Base-by-base conservation (phyloP, 2,797 vertebrate species). In the Cryptoblepharus egeriae region DNA sequence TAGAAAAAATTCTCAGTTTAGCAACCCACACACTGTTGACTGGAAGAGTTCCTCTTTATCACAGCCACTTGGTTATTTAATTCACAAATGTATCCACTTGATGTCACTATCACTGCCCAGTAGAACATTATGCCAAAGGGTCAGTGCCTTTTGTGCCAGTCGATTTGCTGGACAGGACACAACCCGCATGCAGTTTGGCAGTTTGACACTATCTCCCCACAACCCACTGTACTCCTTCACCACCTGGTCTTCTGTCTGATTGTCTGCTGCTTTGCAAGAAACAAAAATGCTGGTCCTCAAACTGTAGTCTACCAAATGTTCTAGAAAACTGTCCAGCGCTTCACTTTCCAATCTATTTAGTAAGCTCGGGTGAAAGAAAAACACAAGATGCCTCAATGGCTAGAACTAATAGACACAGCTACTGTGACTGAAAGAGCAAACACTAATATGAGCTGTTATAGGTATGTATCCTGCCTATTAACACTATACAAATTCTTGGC, bases 41-140 rank as follows among this genome's bases (percentile, higher is more conserved):
- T 88, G 24, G 69, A 84, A 60, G 76, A 76, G 75, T 61, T 90
- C 67, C 87, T 10, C 0, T 85, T 52, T 76, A 85, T 65, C 78
- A 79, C 74, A 81, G 79, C 67, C 79, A 71, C 8, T 72, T 11
- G 15, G 70, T 82, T 84, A 73, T 91, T 93, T 92, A 87, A 88
- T 93, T 92, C 88, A 88, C 90, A 87, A 81, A 88, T 87, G 22
- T 77, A 88, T 91, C 93, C 92, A 90, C 92, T 93, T 92, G 93
- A 93, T 91, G 90, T 93, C 93, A 89, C 90, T 93, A 88, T 92
- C 92, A 93, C 91, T 92, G 92, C 79, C 90, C 91, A 82, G 71
- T 63, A 93, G 83, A 90, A 86, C 80, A 11, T 37, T 77, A 84
- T 83, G 88, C 88, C 89, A 85, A 88, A 91, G 80, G 82, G 55